Evolutionary conservation across 2,113 vertebrate species (phyloP).

Genomic region (Aldabrachelys gigantea): DNA sequence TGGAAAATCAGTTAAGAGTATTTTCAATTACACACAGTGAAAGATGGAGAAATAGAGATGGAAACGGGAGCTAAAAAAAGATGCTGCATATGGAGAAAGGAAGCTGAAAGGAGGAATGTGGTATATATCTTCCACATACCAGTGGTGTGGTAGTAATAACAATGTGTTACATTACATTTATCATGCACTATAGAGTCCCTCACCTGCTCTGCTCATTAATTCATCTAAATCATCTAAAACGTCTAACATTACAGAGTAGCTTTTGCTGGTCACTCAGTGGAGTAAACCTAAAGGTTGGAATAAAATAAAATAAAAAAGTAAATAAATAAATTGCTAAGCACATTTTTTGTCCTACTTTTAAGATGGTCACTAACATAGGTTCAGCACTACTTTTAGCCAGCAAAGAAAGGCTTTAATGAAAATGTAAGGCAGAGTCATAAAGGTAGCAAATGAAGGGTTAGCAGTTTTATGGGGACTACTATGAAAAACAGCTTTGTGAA

Average conservation of each 20-base stretch:
- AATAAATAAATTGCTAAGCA: not conserved
- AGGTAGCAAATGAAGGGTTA: not conserved
- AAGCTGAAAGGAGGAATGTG: not conserved
- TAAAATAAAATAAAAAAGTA: not conserved
- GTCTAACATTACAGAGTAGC: not conserved
- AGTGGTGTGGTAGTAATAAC: not conserved
- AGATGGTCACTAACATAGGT: not conserved
- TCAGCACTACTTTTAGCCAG: not conserved
- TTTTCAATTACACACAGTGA: not conserved
- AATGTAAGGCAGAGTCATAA: not conserved
- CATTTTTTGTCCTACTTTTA: not conserved
- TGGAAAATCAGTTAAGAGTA: slow-evolving; percentile 15
- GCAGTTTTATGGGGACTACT: not conserved
- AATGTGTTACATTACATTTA: slow-evolving; percentile 15
- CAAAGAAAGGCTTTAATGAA: not conserved
- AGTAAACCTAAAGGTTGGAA: not conserved
- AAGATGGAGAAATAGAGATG: not conserved
- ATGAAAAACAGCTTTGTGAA: fast-evolving
- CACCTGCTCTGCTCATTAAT: slow-evolving; percentile 25
- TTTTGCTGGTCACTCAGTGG: not conserved
- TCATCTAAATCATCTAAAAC: slow-evolving; percentile 6
- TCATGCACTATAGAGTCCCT: slow-evolving; percentile 34
- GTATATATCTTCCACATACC: not conserved
- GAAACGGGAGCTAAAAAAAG: not conserved
- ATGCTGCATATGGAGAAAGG: not conserved